Evolutionary conservation across 35 echinoderm and acorn worm genomes (phyloP), one percentile per base, ranked within the genome.

Genomic region (Lytechinus pictus): DNA sequence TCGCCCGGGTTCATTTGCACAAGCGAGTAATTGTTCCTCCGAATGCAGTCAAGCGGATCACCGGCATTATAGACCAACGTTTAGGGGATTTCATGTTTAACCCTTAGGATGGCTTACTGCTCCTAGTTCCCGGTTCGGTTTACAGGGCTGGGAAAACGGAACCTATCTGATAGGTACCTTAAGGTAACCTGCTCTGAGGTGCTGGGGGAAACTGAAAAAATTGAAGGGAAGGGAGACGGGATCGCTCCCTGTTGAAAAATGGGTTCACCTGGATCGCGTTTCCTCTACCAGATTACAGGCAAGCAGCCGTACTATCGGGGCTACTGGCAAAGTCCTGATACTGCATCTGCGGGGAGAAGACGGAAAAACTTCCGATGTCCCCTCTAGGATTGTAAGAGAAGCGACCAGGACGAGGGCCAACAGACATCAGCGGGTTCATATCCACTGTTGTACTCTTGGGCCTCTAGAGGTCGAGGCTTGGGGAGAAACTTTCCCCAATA

Each of bases 21-120:
- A 71, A 71, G 13, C 55, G 53, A 24, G 96, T 51, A 10, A 86
- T 96, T 29, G 94, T 97, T 6, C 97, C 97, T 9, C 92, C 92
- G 0, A 86, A 94, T 52, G n/a, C 96, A 86, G 27, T 57, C 94
- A 88, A 52, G 44, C 9, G 86, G 86, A 52, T 88, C 27, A 52
- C 44, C 0, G 86, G 86, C 4, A 11, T 88, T 9, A 4, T 88
- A 11, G 86, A 88, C 21, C 86, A 88, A 88, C 27, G 44, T 2
- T 88, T 88, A 52, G 21, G 44, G 44, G 44, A 27, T 8, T 88
- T 88, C 19, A 27, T 52, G 9, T 72, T 97, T 12, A 93, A 97
- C 13, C 95, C 95, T 4, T 53, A 57, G 21, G 21, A 1, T 1
- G 13, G 28, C 6, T n/a, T 89, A 29, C 53, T 21, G 4, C 8